Base-by-base conservation (phyloP, 2,888 invertebrate genomes). In the Brachyopa scutellaris region DNA sequence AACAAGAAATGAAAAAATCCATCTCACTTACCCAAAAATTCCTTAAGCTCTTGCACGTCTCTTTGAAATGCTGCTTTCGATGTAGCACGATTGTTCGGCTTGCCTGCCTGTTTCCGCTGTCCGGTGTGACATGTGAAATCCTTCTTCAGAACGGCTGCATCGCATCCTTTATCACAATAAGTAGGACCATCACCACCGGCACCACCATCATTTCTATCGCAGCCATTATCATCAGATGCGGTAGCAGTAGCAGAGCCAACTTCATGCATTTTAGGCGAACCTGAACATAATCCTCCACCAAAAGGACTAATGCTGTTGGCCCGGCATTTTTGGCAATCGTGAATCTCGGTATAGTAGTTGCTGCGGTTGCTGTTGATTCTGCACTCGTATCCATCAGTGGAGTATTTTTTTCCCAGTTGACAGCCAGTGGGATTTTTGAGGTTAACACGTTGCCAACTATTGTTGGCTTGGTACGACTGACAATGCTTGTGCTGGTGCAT, bases 391-490 rank as follows among this genome's bases (percentile, higher is more conserved):
- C 53, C 64, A 72, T 82, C 64, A 53, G 70, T 77, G 49, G 70
- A 82, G 77, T 77, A 72, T 77, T 82, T 70, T 77, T 82, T 82
- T 82, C 77, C 72, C 72, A 66, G 72, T 36, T 77, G 82, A 77
- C 77, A 82, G 51, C 40, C 64, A 82, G 82, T 70, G 82, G 82
- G 70, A 77, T 70, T 70, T 70, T 70, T 77, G 82, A 64, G 82
- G 82, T 77, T 77, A 82, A 72, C 82, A 77, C 82, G 64, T 66
- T 82, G 82, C 77, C 82, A 82, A 77, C 77, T 55, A 77, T 82
- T 77, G 77, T 51, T 64, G 77, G 72, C 29, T 70, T 51, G 64
- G 38, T 31, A 29, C 38, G 64, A 70, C 31, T 53, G 73, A 49
- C 13, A 38, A 42, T 51, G 51, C 9, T 17, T 29, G 9, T 61